Evolutionary conservation across 92 coral and sea anemone species (phyloP).

Genomic region (Desmophyllum pertusum): DNA sequence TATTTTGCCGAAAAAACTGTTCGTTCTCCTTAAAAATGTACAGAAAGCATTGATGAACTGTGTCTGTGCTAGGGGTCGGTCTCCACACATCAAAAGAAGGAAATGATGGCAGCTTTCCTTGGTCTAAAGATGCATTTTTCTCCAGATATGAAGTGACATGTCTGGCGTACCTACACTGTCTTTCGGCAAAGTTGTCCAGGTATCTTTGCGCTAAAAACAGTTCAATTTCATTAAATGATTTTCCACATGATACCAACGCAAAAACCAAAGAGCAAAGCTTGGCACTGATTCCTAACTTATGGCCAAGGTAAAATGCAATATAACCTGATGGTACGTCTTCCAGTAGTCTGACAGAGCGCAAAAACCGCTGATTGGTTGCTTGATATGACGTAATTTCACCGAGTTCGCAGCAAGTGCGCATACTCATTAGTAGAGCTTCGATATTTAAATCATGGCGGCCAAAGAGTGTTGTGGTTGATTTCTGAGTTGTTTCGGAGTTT

Average conservation of each 20-base stretch:
- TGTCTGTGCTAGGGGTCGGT: slow-evolving; percentile 33
- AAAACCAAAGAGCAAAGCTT: slow-evolving; percentile 43
- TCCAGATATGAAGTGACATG: slow-evolving; percentile 2
- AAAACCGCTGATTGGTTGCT: no score
- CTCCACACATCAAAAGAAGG: slow-evolving; percentile 48
- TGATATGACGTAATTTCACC: no score
- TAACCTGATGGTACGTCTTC: slow-evolving; percentile 29
- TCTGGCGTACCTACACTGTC: slow-evolving; percentile 37
- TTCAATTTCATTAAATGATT: slow-evolving; percentile 32
- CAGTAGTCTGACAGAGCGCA: no score
- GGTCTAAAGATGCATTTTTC: background rate
- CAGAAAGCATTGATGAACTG: slow-evolving; percentile 30
- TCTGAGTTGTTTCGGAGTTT: no score
- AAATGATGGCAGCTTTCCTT: slow-evolving; percentile 19
- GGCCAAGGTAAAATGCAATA: slow-evolving; percentile 28
- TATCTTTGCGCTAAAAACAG: slow-evolving; percentile 39
- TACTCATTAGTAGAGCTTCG: no score
- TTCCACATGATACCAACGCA: slow-evolving; percentile 36
- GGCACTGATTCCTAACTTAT: slow-evolving; percentile 19
- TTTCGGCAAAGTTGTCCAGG: slow-evolving; percentile 37
- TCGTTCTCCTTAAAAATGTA: slow-evolving; percentile 25
- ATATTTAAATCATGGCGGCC: no score
- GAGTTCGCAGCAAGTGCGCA: no score
- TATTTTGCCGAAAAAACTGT: slow-evolving; percentile 23
- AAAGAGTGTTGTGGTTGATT: no score